Evolutionary conservation across 92 coral and sea anemone species (phyloP), one percentile per base, ranked within the genome.

Genomic region (Epizoanthus stellaris): DNA sequence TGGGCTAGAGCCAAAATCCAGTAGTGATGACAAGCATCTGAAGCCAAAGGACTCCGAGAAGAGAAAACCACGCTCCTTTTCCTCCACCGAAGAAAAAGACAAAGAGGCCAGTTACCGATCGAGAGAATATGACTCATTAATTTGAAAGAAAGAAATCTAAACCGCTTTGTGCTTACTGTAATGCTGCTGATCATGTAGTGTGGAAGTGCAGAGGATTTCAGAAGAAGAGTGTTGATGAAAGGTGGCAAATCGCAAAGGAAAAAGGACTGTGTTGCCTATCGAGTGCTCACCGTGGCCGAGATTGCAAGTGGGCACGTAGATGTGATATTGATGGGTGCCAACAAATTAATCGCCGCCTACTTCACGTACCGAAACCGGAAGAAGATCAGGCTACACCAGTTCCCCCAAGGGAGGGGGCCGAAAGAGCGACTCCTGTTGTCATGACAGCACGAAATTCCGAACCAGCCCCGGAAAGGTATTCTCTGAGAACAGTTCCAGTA

Each of bases 161-260:
- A 58, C 59, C 49, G 25, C 84, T 69, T 60, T 53, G 87, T 74
- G 47, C 71, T 47, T 77, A 42, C 19, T 88, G 94, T 82, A 69
- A 47, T 52, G 81, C 84, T 15, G 54, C 14, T 8, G 57, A 85
- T 20, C 94, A 91, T 49, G 85, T 77, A 12, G 65, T 88, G 20
- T 89, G 94, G 92, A 62, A 34, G 16, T 90, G 91, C 47, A 60
- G 45, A 56, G 20, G 47, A 49, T 90, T 82, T 58, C 75, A 82
- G 61, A 12, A 67, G 11, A 84, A 23, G 61, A 40, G 56, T 10
- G 88, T 85, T 3, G 80, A 85, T 19, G 90, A 91, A 61, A 79
- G 89, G 19, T 87, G 93, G 93, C 56, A 68, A 39, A 14, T 70
- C 43, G 93, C 91, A 1, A 90, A 92, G 66, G 93, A 89, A 75